These are phyloP conservation scores for Cenopis cana DNA, from an alignment of 2,888 invertebrate species.

Conservation along the genomic window DNA sequence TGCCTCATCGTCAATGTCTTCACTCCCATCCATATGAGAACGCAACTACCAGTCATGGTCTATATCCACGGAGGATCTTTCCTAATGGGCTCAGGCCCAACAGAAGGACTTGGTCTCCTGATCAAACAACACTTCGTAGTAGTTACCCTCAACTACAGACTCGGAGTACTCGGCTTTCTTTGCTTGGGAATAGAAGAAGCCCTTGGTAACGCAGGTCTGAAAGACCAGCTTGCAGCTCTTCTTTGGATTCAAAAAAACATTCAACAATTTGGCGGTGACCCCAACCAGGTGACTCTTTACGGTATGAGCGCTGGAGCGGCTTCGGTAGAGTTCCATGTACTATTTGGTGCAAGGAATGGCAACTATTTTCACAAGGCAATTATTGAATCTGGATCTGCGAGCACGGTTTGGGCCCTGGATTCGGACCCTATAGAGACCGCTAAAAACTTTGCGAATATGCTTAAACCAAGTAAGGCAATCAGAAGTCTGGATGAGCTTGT, in stretches of 20 bases:
- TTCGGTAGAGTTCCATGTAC: slow-evolving; percentile 36
- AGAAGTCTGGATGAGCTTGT: slow-evolving; percentile 45
- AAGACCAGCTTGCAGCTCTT: slow-evolving; percentile 49
- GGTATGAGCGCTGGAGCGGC: slow-evolving; percentile 48
- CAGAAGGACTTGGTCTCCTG: slow-evolving; percentile 41
- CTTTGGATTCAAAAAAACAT: slow-evolving; percentile 49
- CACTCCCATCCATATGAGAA: slow-evolving; percentile 47
- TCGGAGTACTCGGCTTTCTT: slow-evolving; percentile 48
- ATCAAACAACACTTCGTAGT: slow-evolving; percentile 46
- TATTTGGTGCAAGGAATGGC: slow-evolving; percentile 36
- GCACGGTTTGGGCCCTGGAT: slow-evolving; percentile 44
- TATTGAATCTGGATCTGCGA: slow-evolving; percentile 45
- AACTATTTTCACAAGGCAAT: slow-evolving; percentile 47
- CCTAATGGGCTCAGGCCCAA: slow-evolving; percentile 27
- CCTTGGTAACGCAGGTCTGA: slow-evolving; percentile 49
- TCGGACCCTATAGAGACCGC: slow-evolving; percentile 44
- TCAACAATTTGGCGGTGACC: slow-evolving; percentile 47
- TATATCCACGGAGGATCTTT: slow-evolving; percentile 48
- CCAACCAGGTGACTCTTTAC: slow-evolving; percentile 45
- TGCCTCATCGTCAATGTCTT: slow-evolving; percentile 50
- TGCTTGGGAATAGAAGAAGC: slow-evolving; percentile 48
- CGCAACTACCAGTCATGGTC: slow-evolving; percentile 48
- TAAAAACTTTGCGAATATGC: slow-evolving; percentile 32
- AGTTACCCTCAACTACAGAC: slow-evolving; percentile 49
- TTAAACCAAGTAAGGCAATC: slow-evolving; percentile 45